A percentile compares a stretch with the other conserved stretches of the same genome.
Conservation (phyloP, 2,797 vertebrate species). For the Natrix natrix region DNA sequence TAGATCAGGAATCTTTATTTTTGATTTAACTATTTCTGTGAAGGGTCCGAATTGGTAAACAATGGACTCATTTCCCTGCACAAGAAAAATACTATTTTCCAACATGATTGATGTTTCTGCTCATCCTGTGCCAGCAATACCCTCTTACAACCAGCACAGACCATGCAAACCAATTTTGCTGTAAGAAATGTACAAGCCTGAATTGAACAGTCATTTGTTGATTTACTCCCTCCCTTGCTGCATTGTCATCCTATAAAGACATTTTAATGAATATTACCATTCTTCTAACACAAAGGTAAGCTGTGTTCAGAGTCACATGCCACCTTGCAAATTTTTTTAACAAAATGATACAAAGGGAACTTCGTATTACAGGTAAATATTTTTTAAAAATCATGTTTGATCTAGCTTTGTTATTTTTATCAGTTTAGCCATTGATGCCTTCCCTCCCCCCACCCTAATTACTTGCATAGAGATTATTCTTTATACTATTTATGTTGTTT, state of each 20-base stretch:
- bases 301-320: not conserved
- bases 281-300: not conserved
- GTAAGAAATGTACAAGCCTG: not conserved
- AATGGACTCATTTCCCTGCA: not conserved
- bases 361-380: not conserved
- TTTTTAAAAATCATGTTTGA: not conserved
- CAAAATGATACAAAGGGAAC: not conserved
- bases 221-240: not conserved
- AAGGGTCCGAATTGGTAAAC: not conserved
- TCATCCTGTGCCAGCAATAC: not conserved
- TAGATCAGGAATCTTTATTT: not conserved
- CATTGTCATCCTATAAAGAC: not conserved
- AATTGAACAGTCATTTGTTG: not conserved
- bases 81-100: not conserved
- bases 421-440: not conserved
- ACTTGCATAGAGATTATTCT: too few species aligned
- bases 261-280: not conserved
- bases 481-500: too few species aligned
- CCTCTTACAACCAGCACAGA: not conserved
- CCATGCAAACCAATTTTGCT: not conserved
- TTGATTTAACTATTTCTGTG: slow-evolving; percentile 11
- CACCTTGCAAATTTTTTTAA: not conserved
- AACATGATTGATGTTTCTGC: not conserved
- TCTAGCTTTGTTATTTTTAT: not conserved
- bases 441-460: too few species aligned